Base-by-base conservation (phyloP, 2,113 vertebrate species). In the Coturnix japonica region DNA sequence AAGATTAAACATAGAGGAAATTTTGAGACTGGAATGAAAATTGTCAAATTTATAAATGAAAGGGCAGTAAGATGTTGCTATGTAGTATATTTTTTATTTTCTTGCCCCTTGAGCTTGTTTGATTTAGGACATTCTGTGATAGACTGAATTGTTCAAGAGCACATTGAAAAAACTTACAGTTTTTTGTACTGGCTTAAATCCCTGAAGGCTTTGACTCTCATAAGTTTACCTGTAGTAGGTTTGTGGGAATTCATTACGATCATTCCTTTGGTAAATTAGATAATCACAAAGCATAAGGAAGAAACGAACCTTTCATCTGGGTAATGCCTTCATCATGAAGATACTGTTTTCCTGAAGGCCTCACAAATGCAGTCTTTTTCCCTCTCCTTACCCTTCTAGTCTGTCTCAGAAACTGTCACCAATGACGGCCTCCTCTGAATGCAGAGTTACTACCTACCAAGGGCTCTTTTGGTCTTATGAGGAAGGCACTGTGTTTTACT, bases 1-100 rank as follows among this genome's bases (percentile, higher is more conserved):
- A 90, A 88, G 63, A 14, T 85, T 92, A 89, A 94, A 88, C 44
- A 82, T 4, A 74, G 64, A 46, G 46, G 49, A 66, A 66, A 77
- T 23, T 74, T 86, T 74, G 74, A 93, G 66, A 33, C 59, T 64
- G 49, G 21, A 37, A 86, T 26, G 30, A 65, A 88, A 65, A 37
- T 35, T 84, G 73, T 78, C 70, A 89, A 90, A 76, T 60, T 19
- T 13, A 76, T 66, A 71, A 94, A 73, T 54, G 54, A 66, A 54
- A 56, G 59, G 63, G 46, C 44, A 91, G 37, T 72, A 78, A 81
- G 44, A 56, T 46, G 49, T 90, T 93, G 39, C 43, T 93, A 51
- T 76, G 81, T 75, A 78, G 51, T 81, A 8, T n/a, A 13, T 49
- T 35, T 51, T 35, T 49, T 17, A 13, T 18, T 23, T 2, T 2